These are phyloP conservation scores for Mythimna lalbum DNA, from an alignment of 2,888 invertebrate genomes.

Conservation along the genomic window DNA sequence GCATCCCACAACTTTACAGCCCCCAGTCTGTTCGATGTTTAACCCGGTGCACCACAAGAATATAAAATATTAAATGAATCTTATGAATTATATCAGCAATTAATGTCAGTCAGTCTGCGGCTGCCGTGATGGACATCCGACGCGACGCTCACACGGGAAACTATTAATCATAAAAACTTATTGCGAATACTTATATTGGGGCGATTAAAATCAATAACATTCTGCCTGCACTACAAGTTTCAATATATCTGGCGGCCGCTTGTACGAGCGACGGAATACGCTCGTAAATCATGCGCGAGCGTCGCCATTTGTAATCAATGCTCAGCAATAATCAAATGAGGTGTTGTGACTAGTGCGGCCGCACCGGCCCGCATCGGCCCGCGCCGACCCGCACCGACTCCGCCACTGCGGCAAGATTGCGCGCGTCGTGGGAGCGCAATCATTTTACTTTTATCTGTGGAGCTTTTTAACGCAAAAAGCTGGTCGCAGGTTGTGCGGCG, in stretches of 20 bases:
- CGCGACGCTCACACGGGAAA: slow-evolving; percentile 29
- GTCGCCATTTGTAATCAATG: slow-evolving; percentile 46
- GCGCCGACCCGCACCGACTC: slow-evolving; percentile 25
- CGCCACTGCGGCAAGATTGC: slow-evolving; percentile 36
- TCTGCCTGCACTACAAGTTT: slow-evolving; percentile 2
- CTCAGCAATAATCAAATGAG: slow-evolving; percentile 36
- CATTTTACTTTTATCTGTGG: slow-evolving; percentile 79
- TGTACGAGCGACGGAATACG: slow-evolving; percentile 21
- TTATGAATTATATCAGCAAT: slow-evolving; percentile 40
- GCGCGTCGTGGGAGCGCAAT: slow-evolving; percentile 80
- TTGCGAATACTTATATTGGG: slow-evolving; percentile 36
- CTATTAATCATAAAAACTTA: slow-evolving; percentile 48
- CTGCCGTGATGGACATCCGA: slow-evolving; percentile 39
- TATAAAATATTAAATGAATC: slow-evolving; percentile 21
- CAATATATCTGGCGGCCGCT: slow-evolving; percentile 18
- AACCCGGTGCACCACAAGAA: background rate
- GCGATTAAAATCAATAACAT: slow-evolving; percentile 48
- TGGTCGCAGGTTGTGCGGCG: slow-evolving; percentile 77
- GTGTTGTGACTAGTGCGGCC: slow-evolving; percentile 31
- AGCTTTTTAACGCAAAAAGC: slow-evolving; percentile 86
- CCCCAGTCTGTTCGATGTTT: background rate
- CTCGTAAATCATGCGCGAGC: slow-evolving; percentile 42
- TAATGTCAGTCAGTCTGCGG: slow-evolving; percentile 21
- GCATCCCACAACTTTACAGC: background rate
- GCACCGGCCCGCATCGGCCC: slow-evolving; percentile 15